phyloP scores from a whole-genome alignment of 1,140 invertebrate genomes.

The Danaus melanippus region DNA sequence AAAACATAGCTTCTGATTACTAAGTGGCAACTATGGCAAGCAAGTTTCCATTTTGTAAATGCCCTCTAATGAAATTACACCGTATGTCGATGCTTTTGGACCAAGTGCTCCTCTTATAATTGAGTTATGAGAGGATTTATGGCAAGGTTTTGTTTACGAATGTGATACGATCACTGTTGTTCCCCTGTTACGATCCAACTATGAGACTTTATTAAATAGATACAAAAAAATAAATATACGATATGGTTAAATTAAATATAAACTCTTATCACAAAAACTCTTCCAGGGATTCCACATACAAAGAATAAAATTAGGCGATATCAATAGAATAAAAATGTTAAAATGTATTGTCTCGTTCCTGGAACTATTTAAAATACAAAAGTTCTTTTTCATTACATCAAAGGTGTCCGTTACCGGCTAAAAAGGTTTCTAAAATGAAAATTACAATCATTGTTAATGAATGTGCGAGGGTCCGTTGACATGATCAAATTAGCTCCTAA shows the following conservation, averaged over 20 bases:
- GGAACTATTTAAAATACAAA: too few relatives aligned
- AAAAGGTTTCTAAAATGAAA: constrained; percentile 20
- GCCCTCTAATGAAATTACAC: constrained; percentile 35
- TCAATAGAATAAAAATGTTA: too few relatives aligned
- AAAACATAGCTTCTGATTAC: constrained; percentile 20
- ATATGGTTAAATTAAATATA: too few relatives aligned
- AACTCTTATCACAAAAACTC: too few relatives aligned
- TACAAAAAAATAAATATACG: too few relatives aligned
- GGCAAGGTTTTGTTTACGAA: constrained; percentile 8
- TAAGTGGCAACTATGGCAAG: constrained; percentile 15
- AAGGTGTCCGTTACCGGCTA: constrained; percentile 3
- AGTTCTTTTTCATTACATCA: not conserved
- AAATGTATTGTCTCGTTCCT: too few relatives aligned
- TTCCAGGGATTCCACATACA: too few relatives aligned
- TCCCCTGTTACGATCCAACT: too few relatives aligned
- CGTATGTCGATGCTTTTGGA: constrained; percentile 14
- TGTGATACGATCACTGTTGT: not conserved
- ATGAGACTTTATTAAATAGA: too few relatives aligned
- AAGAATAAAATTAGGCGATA: too few relatives aligned
- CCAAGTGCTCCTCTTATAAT: constrained; percentile 17
- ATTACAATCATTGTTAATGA: constrained; percentile 46
- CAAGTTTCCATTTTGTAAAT: constrained; percentile 41
- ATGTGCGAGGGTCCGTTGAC: constrained; percentile 27
- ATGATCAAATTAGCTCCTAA: constrained; percentile 34
- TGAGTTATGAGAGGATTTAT: constrained; percentile 14